Base-by-base conservation (phyloP, 2,797 vertebrate genomes). In the Bradypus variegatus region DNA sequence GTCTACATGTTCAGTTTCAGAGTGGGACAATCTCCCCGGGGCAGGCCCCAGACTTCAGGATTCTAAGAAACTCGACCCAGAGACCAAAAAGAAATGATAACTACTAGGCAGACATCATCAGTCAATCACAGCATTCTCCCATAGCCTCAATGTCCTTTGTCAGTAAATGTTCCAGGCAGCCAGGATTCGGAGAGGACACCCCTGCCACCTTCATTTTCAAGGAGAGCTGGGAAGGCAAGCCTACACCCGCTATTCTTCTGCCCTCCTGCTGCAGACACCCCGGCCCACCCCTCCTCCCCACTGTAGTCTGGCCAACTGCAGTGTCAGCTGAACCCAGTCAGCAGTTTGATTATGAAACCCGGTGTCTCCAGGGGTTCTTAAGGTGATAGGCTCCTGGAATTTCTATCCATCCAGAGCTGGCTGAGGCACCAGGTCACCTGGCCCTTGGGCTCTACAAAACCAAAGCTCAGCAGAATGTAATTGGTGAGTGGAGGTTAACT, bases 341-440 rank as follows among this genome's bases (percentile, higher is more conserved):
- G 50, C 58, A 89, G 86, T 84, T 86, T 25, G 36, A 48, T 89
- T 81, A 77, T 25, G 78, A 90, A 95, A 95, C 79, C 38, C 21
- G 5, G n/a, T 73, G 60, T 80, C 89, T 92, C 92, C 62, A 58
- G 76, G 18, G 31, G 60, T 73, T 90, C 77, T 92, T 88, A 82
- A 89, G 89, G 87, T 50, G 79, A 58, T 11, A 90, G 45, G 65
- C 15, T 93, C 60, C 80, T n/a, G 27, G 55, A 85, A 72, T 55
- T 23, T 60, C 89, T 81, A 50, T 67, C 77, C 69, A 86, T 87
- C 38, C 33, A 1, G 75, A 48, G 38, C 58, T 76, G 77, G 36
- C 84, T 16, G 50, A 86, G 7, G 14, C 65, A 67, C 41, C 41
- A 88, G 53, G 58, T 48, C 50, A 36, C 23, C 72, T 53, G 45